Conservation (phyloP, 2,888 invertebrate species). For the Aricia artaxerxes region DNA sequence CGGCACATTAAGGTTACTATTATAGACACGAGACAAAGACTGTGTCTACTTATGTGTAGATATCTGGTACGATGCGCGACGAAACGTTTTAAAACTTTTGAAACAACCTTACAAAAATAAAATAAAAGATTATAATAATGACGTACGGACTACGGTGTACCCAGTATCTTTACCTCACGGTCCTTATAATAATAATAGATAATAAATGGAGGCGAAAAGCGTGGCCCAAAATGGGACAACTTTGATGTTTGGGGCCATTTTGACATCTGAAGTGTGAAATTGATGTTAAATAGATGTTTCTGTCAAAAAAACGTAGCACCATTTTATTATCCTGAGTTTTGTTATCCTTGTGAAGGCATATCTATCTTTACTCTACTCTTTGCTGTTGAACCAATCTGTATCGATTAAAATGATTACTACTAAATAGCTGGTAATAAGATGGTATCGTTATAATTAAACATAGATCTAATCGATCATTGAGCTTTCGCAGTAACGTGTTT, state of each 20-base stretch:
- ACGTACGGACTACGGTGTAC: too few species aligned
- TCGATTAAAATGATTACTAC: background rate
- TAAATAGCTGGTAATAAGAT: constrained; percentile 10
- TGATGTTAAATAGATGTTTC: too few species aligned
- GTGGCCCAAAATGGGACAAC: too few species aligned
- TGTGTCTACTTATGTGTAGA: background rate
- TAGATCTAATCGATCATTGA: background rate
- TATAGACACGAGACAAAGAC: constrained; percentile 8
- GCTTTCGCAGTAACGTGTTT: background rate
- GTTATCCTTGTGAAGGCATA: background rate
- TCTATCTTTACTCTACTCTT: background rate
- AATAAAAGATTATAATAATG: too few species aligned
- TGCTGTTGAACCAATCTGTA: background rate
- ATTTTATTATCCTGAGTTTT: background rate
- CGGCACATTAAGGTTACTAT: constrained; percentile 3
- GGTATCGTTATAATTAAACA: background rate
- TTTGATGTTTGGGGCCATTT: too few species aligned
- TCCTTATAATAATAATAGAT: too few species aligned
- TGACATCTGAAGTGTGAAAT: too few species aligned
- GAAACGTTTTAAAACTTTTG: background rate
- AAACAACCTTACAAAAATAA: background rate
- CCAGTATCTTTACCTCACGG: too few species aligned
- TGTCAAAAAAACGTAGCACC: too few species aligned
- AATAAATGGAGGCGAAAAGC: too few species aligned
- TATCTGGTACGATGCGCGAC: background rate